Conservation (phyloP, 2,797 vertebrate genomes). For the Synanceia verrucosa region DNA sequence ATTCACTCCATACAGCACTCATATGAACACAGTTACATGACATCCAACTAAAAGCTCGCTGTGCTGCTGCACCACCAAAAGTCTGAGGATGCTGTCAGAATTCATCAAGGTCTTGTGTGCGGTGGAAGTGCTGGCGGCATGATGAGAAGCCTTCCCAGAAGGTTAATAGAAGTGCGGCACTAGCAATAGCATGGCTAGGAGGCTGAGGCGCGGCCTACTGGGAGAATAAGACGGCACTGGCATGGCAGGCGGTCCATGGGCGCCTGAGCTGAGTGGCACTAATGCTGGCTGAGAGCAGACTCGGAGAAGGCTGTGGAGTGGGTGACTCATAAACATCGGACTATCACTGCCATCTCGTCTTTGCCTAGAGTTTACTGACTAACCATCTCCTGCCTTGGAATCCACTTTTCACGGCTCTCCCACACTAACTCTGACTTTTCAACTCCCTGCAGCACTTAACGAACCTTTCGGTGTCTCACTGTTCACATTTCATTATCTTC, state of each 20-base stretch:
- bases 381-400: conserved; percentile 13
- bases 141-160: conserved; percentile 39
- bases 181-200: conserved; percentile 15
- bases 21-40: conserved; percentile 34
- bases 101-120: conserved; percentile 30
- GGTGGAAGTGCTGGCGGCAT: conserved; percentile 16
- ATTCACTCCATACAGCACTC: not conserved
- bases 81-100: conserved; percentile 49
- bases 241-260: conserved; percentile 49
- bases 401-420: conserved; percentile 32
- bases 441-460: conserved; percentile 65
- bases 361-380: conserved; percentile 14
- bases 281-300: conserved; percentile 45
- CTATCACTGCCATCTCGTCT: conserved; percentile 44
- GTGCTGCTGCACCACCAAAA: conserved; percentile 17
- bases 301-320: conserved; percentile 4
- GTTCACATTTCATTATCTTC: conserved; percentile 65
- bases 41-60: conserved; percentile 48
- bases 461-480: conserved; percentile 42
- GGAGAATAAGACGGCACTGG: conserved; percentile 40
- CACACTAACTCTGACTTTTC: conserved; percentile 35
- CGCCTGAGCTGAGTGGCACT: conserved; percentile 51
- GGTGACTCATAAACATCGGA: conserved; percentile 39
- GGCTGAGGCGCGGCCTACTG: conserved; percentile 49
- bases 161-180: conserved; percentile 52